Conservation (phyloP, 2,888 invertebrate species). For the Rhopalosiphum nymphaeae region DNA sequence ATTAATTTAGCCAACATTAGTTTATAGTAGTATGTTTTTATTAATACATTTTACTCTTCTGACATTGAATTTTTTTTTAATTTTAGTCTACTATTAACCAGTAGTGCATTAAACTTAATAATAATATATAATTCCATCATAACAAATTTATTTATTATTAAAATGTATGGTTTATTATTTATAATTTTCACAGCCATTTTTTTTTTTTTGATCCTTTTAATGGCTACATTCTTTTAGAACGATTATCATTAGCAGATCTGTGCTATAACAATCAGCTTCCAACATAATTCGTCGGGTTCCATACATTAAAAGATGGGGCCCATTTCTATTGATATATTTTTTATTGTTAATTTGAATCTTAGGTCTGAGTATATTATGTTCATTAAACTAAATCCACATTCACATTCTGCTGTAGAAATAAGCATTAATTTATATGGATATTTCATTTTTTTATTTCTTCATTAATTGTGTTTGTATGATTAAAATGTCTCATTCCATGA, state of each 20-base stretch:
- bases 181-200: no score
- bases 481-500: background rate
- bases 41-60: background rate
- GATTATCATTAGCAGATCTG: background rate
- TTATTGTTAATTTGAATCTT: background rate
- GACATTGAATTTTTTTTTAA: background rate
- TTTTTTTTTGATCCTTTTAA: background rate
- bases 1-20: background rate
- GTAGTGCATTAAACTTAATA: no score
- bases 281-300: background rate
- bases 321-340: background rate
- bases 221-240: no score
- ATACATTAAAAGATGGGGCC: background rate
- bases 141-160: no score
- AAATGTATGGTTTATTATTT: no score
- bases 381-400: background rate
- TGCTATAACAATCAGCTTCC: background rate
- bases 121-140: no score
- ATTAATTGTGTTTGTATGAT: background rate
- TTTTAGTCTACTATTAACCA: background rate
- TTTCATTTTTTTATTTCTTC: background rate
- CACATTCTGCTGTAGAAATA: constrained; percentile 13
- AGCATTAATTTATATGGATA: background rate
- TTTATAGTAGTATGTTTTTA: background rate
- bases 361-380: constrained; percentile 10